Percentiles rank a stretch among this genome's conserved stretches.
phyloP scores from a whole-genome alignment of 2,797 vertebrate genomes.

The Heteromormyrus szaboi region DNA sequence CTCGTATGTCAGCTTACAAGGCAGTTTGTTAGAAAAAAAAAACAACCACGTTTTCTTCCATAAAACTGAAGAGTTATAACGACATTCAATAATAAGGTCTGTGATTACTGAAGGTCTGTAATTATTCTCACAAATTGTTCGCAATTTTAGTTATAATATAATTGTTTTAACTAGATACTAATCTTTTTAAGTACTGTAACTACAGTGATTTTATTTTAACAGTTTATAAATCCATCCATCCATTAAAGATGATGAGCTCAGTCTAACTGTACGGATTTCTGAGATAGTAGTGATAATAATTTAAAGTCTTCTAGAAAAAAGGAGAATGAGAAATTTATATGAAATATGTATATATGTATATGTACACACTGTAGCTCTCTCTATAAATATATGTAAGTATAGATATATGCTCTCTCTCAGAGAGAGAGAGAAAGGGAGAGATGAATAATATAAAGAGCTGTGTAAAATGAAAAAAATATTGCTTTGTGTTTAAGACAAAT shows the following conservation, averaged over 20 bases:
- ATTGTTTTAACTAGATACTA: not conserved
- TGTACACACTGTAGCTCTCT: not conserved
- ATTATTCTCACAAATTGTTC: not conserved
- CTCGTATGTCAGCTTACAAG: not conserved
- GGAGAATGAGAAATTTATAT: not conserved
- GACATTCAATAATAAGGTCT: not conserved
- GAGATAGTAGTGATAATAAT: not conserved
- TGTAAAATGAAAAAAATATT: not conserved
- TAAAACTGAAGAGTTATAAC: not conserved
- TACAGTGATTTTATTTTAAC: not conserved
- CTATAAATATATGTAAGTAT: not conserved
- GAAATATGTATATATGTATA: not conserved
- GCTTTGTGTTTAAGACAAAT: not conserved
- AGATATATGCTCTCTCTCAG: not conserved
- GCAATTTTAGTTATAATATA: not conserved
- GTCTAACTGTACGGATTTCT: not conserved
- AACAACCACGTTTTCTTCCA: not conserved
- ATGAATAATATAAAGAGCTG: not conserved
- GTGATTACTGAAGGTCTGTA: not conserved
- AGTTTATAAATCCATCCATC: not conserved
- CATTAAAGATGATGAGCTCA: not conserved
- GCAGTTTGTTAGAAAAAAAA: not conserved
- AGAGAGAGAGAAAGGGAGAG: not conserved
- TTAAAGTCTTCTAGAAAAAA: not conserved
- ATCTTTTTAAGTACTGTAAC: not conserved